phyloP scores from a whole-genome alignment of 2,113 vertebrate species.

The Eubucco bourcierii region DNA sequence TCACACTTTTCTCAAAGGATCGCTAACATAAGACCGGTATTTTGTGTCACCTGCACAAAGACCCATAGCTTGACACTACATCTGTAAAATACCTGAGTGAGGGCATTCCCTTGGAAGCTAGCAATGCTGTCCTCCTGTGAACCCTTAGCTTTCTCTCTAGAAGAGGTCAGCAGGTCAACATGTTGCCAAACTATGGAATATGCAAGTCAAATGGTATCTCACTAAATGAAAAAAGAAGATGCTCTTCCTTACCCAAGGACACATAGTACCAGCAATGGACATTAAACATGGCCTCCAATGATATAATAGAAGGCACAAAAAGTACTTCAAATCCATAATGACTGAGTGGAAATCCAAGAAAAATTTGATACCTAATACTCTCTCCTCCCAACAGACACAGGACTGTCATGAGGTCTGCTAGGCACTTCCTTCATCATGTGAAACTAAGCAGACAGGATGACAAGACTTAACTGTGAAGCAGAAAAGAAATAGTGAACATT shows the following conservation, averaged over 20 bases:
- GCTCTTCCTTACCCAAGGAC: not conserved
- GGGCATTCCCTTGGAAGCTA: not conserved
- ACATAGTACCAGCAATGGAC: not conserved
- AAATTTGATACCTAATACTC: not conserved
- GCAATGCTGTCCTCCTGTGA: not conserved
- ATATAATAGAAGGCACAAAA: not conserved
- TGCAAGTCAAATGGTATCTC: not conserved
- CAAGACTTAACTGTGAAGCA: not conserved
- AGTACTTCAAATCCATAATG: not conserved
- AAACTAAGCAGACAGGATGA: not conserved
- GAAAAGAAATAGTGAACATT: not conserved
- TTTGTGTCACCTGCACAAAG: slow-evolving; percentile 11
- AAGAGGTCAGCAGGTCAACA: not conserved
- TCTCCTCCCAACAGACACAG: not conserved
- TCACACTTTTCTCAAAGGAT: too few species aligned
- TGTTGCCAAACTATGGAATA: not conserved
- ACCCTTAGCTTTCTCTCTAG: not conserved
- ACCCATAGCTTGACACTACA: not conserved
- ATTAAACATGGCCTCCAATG: not conserved
- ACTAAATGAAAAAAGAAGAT: not conserved
- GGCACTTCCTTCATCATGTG: not conserved
- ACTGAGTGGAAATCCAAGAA: not conserved
- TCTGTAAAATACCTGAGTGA: not conserved
- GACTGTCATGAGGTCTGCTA: not conserved
- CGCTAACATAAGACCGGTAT: not conserved